Percentiles rank a stretch among this genome's conserved stretches.
phyloP scores from a whole-genome alignment of 2,797 vertebrate species.

The Enteromius thamalakanensis region DNA sequence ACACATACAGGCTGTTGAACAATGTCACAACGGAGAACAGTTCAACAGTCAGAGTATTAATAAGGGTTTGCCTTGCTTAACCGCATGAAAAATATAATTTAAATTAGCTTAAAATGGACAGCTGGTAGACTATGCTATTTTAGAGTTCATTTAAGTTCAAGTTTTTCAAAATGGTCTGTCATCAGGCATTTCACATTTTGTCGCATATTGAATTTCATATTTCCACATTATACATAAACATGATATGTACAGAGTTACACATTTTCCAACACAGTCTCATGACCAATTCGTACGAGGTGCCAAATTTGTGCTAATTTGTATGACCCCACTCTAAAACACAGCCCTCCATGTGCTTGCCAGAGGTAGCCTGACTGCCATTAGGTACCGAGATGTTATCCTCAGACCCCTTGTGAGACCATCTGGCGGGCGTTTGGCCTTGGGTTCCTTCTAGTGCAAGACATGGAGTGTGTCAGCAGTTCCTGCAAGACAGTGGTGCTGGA shows the following conservation, averaged over 20 bases:
- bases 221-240: neutral
- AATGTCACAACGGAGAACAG: conserved; percentile 13
- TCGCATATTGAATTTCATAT: neutral
- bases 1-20: conserved; percentile 31
- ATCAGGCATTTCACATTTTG: neutral
- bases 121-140: neutral
- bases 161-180: neutral
- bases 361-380: no score
- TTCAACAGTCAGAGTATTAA: conserved; percentile 12
- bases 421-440: no score
- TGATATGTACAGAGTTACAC: neutral
- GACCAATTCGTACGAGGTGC: no score
- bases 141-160: neutral
- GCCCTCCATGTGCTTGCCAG: no score
- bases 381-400: no score
- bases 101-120: neutral
- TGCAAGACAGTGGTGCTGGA: no score
- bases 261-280: no score
- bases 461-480: no score
- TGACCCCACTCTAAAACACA: no score
- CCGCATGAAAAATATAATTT: neutral
- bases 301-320: no score
- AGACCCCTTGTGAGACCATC: no score
- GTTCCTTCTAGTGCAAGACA: no score
- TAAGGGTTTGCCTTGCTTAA: conserved; percentile 1